Percentiles rank a stretch among this genome's conserved stretches.
Evolutionary conservation across 2,797 vertebrate genomes (phyloP).

Genomic region (Catamblyrhynchus diadema): DNA sequence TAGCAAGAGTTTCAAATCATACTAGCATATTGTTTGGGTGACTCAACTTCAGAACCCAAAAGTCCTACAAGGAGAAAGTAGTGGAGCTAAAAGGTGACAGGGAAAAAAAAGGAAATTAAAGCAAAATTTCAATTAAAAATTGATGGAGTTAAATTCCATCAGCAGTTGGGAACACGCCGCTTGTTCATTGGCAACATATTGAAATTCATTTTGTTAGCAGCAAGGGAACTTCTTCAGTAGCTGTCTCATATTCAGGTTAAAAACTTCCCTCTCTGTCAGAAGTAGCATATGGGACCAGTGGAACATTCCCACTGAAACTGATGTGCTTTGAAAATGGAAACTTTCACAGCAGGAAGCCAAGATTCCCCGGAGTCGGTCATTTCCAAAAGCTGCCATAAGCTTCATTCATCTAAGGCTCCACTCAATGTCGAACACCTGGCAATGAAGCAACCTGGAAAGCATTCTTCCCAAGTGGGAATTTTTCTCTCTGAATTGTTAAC

Average conservation of each 20-base stretch:
- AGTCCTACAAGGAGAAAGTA: conserved; percentile 47
- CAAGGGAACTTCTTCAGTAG: conserved; percentile 73
- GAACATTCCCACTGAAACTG: conserved; percentile 81
- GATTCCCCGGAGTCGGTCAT: conserved; percentile 80
- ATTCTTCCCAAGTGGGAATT: conserved; percentile 75
- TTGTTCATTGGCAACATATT: conserved; percentile 70
- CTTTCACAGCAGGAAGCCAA: conserved; percentile 85
- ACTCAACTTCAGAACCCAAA: conserved; percentile 55
- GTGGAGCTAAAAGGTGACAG: conserved; percentile 50
- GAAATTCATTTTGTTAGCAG: conserved; percentile 77
- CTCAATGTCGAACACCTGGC: conserved; percentile 89
- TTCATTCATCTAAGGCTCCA: conserved; percentile 84
- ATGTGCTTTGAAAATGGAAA: conserved; percentile 90
- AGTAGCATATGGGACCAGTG: conserved; percentile 79
- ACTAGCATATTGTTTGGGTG: conserved; percentile 51
- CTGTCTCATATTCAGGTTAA: conserved; percentile 69
- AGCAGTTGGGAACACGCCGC: conserved; percentile 57
- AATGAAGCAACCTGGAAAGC: conserved; percentile 81
- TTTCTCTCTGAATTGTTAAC: conserved; percentile 73
- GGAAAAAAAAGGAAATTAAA: conserved; percentile 64
- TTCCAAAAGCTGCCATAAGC: conserved; percentile 84
- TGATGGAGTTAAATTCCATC: conserved; percentile 65
- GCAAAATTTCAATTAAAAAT: conserved; percentile 72
- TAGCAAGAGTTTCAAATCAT: conserved; percentile 65
- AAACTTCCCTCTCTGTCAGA: conserved; percentile 76